Percentiles rank a stretch among this genome's conserved stretches.
phyloP scores from a whole-genome alignment of 2,113 vertebrate species.

The Cyanoderma ruficeps region DNA sequence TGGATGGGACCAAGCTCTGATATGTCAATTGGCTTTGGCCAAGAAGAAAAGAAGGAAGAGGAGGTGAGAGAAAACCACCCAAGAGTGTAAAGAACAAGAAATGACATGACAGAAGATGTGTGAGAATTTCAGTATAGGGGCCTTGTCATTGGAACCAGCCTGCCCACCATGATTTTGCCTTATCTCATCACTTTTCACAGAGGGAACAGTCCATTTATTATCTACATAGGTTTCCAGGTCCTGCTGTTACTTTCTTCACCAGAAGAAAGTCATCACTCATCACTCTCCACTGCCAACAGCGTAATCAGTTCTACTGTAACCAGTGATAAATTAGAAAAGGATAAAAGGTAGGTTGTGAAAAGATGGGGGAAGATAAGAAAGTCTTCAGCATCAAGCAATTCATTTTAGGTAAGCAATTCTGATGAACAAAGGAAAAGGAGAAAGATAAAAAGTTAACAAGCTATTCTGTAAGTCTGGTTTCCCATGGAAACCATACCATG shows the following conservation, averaged over 20 bases:
- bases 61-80: neutral
- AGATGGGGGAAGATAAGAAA: neutral
- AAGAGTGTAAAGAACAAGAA: neutral
- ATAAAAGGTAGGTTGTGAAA: neutral
- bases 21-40: neutral
- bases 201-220: neutral
- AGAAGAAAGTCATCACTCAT: neutral
- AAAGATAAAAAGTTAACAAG: conserved; percentile 34
- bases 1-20: neutral
- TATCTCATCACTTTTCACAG: neutral
- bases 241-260: neutral
- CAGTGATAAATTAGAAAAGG: conserved; percentile 19
- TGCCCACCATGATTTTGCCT: neutral
- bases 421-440: conserved; percentile 11
- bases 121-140: neutral
- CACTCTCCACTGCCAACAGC: neutral
- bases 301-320: conserved; percentile 12
- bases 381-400: conserved; percentile 16
- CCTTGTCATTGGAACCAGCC: neutral
- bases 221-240: neutral
- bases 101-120: neutral
- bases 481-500: conserved; percentile 29
- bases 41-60: neutral
- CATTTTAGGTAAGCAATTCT: conserved; percentile 15
- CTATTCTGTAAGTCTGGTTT: conserved; percentile 18